Percentiles rank a stretch among this genome's conserved stretches.
Conservation (phyloP, 1,140 invertebrate species). For the Listronotus bonariensis region DNA sequence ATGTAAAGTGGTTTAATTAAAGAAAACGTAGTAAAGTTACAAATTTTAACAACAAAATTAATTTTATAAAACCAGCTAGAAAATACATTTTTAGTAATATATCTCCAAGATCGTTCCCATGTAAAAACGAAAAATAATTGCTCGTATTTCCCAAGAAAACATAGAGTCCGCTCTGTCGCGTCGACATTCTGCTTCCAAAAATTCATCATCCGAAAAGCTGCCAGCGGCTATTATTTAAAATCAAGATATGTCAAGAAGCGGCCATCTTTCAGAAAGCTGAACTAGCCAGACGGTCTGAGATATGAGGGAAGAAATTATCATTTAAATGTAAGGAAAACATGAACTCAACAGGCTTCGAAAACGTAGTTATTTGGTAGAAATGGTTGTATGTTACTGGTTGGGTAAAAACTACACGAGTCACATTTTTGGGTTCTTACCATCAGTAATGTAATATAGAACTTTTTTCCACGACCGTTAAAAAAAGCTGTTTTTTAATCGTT, state of each 20-base stretch:
- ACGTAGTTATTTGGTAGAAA: not conserved
- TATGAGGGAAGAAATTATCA: constrained; percentile 15
- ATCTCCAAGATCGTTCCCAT: no score
- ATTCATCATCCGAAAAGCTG: constrained; percentile 1
- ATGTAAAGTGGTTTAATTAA: no score
- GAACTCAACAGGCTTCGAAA: constrained; percentile 13
- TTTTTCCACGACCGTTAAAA: no score
- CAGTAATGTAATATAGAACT: no score
- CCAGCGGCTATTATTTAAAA: constrained; percentile 9
- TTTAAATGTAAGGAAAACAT: constrained; percentile 19
- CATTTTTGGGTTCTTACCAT: no score
- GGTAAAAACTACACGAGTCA: constrained; percentile 1
- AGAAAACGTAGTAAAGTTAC: no score
- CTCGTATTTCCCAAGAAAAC: no score
- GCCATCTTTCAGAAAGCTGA: not conserved
- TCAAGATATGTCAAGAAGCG: constrained; percentile 11
- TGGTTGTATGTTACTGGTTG: not conserved
- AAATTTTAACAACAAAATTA: no score
- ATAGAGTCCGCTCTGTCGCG: not conserved
- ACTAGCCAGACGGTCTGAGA: constrained; percentile 14
- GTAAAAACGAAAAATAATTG: no score
- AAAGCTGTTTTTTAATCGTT: no score
- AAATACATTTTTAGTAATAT: no score
- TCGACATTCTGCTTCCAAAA: not conserved
- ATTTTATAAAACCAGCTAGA: no score